A percentile compares a stretch with the other conserved stretches of the same genome.
Evolutionary conservation across 2,113 vertebrate genomes (phyloP).

Genomic region (Misgurnus mizolepis): DNA sequence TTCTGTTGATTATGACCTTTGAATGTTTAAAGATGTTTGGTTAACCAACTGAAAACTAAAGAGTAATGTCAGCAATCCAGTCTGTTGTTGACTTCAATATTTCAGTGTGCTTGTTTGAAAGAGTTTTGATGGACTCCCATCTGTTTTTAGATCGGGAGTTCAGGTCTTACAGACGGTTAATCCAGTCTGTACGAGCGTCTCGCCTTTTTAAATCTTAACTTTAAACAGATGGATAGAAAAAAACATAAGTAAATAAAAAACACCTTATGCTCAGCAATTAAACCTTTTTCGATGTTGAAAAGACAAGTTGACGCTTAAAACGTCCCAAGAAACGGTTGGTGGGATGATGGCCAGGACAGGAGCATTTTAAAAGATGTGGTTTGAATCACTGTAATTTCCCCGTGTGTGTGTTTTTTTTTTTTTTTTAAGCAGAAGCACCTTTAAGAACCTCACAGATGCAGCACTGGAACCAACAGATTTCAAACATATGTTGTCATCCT

Average conservation of each 20-base stretch:
- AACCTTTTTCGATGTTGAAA: conserved; percentile 2
- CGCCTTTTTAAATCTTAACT: conserved; percentile 47
- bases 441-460: conserved; percentile 55
- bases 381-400: conserved; percentile 72
- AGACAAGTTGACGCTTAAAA: conserved; percentile 20
- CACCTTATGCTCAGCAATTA: conserved; percentile 51
- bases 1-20: conserved; percentile 15
- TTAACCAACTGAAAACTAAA: background rate
- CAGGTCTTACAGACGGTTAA: conserved; percentile 24
- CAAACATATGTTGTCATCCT: conserved; percentile 58
- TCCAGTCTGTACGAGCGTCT: conserved; percentile 35
- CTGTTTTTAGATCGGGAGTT: conserved; percentile 21
- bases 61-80: background rate
- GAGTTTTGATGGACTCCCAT: conserved; percentile 20
- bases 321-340: background rate
- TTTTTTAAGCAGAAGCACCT: conserved; percentile 60
- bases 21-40: background rate
- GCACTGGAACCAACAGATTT: conserved; percentile 47
- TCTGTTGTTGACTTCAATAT: conserved; percentile 22
- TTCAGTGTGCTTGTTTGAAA: conserved; percentile 15
- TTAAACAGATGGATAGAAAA: conserved; percentile 45
- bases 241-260: conserved; percentile 39
- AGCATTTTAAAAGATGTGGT: conserved; percentile 21
- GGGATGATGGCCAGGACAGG: background rate
- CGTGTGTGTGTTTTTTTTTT: conserved; percentile 45